These are phyloP conservation scores for Musca vetustissima DNA, from an alignment of 1,140 invertebrate genomes.

Conservation along the genomic window DNA sequence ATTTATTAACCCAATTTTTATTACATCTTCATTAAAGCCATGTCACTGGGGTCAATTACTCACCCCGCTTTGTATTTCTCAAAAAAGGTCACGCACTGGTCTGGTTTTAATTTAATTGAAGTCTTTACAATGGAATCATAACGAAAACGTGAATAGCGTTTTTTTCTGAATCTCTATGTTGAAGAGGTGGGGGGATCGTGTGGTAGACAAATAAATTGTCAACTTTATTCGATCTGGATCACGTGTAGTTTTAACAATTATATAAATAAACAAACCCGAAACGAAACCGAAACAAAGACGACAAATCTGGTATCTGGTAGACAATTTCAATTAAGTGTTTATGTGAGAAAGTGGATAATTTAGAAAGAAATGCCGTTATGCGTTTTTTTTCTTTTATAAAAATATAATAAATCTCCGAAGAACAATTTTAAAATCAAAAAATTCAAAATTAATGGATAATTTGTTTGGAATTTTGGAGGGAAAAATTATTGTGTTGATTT, in stretches of 20 bases:
- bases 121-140: slow-evolving; percentile 5
- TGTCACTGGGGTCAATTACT: background rate
- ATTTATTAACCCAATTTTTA: too few relatives aligned
- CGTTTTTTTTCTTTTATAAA: too few relatives aligned
- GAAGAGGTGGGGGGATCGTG: background rate
- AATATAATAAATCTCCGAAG: too few relatives aligned
- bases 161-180: background rate
- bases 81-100: background rate
- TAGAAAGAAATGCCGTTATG: too few relatives aligned
- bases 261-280: background rate
- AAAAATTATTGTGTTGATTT: too few relatives aligned
- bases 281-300: background rate
- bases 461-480: too few relatives aligned
- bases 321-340: too few relatives aligned
- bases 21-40: background rate
- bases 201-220: background rate
- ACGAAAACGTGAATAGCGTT: background rate
- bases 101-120: background rate
- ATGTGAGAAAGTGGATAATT: too few relatives aligned
- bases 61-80: background rate
- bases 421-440: too few relatives aligned
- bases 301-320: too few relatives aligned
- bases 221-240: slow-evolving; percentile 14
- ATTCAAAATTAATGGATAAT: too few relatives aligned
- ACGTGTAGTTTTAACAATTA: slow-evolving; percentile 8